Conservation (phyloP, 1,140 invertebrate genomes). For the Myzus persicae region DNA sequence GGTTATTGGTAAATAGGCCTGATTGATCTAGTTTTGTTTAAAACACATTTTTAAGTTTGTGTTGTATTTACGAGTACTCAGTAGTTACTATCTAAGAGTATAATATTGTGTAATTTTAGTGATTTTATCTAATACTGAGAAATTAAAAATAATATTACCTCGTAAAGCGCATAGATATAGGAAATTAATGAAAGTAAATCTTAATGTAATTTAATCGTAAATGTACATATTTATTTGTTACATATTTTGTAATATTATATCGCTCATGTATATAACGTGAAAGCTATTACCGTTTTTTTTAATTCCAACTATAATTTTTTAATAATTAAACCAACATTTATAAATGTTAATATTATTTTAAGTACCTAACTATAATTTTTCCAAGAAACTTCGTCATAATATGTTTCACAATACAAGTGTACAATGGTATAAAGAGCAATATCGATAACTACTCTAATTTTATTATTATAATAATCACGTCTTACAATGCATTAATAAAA, state of each 20-base stretch:
- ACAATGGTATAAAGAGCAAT: not conserved
- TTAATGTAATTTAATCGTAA: not conserved
- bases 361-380: not conserved
- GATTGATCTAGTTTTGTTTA: not conserved
- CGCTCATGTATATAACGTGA: not conserved
- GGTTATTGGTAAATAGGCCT: not conserved
- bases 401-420: not conserved
- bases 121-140: not conserved
- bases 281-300: not conserved
- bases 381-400: not conserved
- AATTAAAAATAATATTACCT: not conserved
- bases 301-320: not conserved
- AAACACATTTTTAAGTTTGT: not conserved
- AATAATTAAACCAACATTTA: not conserved
- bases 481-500: not conserved
- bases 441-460: not conserved
- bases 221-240: not conserved
- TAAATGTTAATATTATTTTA: not conserved
- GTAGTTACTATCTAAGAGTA: not conserved
- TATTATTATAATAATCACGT: not conserved
- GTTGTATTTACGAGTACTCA: not conserved
- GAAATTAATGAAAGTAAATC: not conserved
- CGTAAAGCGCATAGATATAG: not conserved
- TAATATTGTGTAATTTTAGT: not conserved
- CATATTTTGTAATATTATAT: no score